A percentile compares a stretch with the other conserved stretches of the same genome.
Conservation (phyloP, 2,797 vertebrate species). For the Gymnoscopelus microlampas region DNA sequence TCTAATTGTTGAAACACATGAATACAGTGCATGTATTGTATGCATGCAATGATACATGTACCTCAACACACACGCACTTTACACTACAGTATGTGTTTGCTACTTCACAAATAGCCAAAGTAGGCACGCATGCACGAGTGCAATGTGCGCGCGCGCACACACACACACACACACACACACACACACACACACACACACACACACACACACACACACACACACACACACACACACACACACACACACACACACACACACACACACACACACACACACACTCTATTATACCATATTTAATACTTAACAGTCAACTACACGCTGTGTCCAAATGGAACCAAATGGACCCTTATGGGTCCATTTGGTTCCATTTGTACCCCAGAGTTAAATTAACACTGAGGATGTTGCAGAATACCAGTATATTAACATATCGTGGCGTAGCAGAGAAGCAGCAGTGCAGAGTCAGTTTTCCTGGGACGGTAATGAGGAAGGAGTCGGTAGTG, state of each 20-base stretch:
- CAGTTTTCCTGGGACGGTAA: slow-evolving; percentile 38
- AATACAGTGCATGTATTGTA: too few species aligned
- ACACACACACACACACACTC: not conserved
- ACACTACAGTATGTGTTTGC: too few species aligned
- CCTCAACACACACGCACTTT: too few species aligned
- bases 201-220: not conserved
- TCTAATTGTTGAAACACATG: too few species aligned
- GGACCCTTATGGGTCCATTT: too few species aligned
- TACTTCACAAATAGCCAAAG: too few species aligned
- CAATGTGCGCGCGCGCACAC: not conserved
- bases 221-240: not conserved
- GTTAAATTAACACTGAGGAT: too few species aligned
- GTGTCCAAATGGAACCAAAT: too few species aligned
- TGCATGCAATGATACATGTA: not conserved
- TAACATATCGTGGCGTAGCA: not conserved
- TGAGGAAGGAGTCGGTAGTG: slow-evolving; percentile 30
- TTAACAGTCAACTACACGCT: too few species aligned
- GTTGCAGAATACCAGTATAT: not conserved
- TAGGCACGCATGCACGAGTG: too few species aligned
- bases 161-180: not conserved
- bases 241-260: not conserved
- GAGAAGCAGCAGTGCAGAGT: slow-evolving; percentile 20
- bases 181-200: not conserved
- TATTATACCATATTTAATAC: too few species aligned
- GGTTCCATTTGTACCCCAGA: too few species aligned